Evolutionary conservation across 2,113 vertebrate species (phyloP).

Genomic region (Gallinago paraguaiae): DNA sequence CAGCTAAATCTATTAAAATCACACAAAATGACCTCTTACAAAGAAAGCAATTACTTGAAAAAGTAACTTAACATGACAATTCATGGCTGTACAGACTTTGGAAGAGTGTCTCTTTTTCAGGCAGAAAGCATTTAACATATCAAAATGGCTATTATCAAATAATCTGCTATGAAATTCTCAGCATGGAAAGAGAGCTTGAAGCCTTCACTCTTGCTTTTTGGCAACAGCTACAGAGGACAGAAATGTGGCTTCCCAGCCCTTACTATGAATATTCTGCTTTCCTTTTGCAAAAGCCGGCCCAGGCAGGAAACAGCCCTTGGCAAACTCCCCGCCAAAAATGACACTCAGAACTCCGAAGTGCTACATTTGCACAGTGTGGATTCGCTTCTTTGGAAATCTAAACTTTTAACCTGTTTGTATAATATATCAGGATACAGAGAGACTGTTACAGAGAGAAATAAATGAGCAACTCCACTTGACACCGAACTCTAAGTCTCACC

Average conservation of each 20-base stretch:
- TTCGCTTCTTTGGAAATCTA: not conserved
- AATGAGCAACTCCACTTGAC: not conserved
- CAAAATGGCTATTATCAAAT: constrained; percentile 20
- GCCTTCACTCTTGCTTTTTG: not conserved
- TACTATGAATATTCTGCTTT: not conserved
- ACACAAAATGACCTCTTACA: constrained; percentile 19
- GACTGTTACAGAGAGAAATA: not conserved
- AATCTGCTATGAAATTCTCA: not conserved
- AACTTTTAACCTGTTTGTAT: not conserved
- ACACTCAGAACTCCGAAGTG: not conserved
- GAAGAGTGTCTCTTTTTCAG: constrained; percentile 32
- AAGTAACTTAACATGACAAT: constrained; percentile 34
- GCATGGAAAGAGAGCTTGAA: not conserved
- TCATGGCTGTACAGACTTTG: not conserved
- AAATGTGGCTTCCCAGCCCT: not conserved
- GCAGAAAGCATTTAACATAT: not conserved
- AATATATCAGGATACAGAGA: not conserved
- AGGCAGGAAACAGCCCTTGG: not conserved
- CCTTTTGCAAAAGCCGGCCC: not conserved
- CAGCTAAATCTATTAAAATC: constrained; percentile 39
- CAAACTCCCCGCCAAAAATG: not conserved
- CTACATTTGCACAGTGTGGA: not conserved
- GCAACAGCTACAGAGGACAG: not conserved
- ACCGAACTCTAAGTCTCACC: not conserved
- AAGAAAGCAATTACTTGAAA: constrained; percentile 28